phyloP scores from a whole-genome alignment of 2,797 vertebrate genomes.

The Aldrovandia affinis region DNA sequence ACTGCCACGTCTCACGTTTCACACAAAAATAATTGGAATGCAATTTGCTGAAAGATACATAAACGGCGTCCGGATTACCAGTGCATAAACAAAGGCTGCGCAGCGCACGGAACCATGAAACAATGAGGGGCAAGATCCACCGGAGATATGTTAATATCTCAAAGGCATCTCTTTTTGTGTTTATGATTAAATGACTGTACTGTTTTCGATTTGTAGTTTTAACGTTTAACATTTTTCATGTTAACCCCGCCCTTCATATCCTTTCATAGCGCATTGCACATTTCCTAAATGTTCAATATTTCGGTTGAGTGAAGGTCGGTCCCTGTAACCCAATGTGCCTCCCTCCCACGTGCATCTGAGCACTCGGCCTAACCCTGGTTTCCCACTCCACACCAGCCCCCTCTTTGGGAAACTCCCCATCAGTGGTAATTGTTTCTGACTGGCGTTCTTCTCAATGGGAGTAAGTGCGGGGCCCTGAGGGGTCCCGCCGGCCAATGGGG shows the following conservation, averaged over 20 bases:
- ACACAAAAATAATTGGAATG: not conserved
- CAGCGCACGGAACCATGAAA: conserved; percentile 35
- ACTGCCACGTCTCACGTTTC: not conserved
- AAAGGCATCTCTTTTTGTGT: not conserved
- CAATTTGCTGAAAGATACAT: not conserved
- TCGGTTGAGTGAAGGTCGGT: conserved; percentile 50
- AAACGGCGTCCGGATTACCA: not conserved
- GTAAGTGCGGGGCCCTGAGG: conserved; percentile 61
- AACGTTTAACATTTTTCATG: not conserved
- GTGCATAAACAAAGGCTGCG: conserved; percentile 26
- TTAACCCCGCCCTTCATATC: not conserved
- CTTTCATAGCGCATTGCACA: no score
- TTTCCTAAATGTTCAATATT: conserved; percentile 18
- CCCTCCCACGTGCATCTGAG: conserved; percentile 61
- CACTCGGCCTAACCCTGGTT: conserved; percentile 67
- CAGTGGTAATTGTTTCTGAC: conserved; percentile 75
- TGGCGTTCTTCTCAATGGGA: conserved; percentile 64
- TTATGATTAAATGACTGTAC: not conserved
- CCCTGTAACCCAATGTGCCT: conserved; percentile 45
- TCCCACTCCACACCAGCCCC: conserved; percentile 55
- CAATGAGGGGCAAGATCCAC: not conserved
- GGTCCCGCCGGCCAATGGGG: conserved; percentile 54
- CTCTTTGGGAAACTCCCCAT: conserved; percentile 62
- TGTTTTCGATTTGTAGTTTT: not conserved
- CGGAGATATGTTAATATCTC: not conserved